A percentile compares a stretch with the other conserved stretches of the same genome.
These are phyloP conservation scores for Doris montereyensis DNA, from an alignment of 2,888 invertebrate species.

Conservation along the genomic window DNA sequence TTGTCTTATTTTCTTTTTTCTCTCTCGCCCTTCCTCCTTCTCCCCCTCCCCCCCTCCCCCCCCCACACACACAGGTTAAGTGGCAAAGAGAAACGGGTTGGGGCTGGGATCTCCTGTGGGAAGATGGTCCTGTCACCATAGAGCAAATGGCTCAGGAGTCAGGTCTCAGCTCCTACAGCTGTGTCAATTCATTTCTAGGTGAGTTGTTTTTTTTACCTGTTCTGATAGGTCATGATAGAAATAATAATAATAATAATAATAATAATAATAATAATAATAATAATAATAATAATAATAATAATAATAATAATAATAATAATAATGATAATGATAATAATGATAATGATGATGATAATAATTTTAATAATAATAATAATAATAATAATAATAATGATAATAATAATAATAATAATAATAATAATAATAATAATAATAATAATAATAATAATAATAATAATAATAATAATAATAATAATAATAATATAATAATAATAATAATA, in stretches of 20 bases:
- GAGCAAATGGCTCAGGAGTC: conserved; percentile 56
- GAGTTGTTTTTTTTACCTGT: neutral
- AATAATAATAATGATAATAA: no score
- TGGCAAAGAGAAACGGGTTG: conserved; percentile 77
- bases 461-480: no score
- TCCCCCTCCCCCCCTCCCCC: neutral
- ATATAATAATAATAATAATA: no score
- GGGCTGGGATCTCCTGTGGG: conserved; percentile 79
- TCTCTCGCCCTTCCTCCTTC: neutral
- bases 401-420: no score
- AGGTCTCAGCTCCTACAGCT: conserved; percentile 45
- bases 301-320: no score
- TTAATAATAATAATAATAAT: no score
- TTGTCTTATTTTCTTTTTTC: conserved; percentile 10
- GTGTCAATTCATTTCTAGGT: conserved; percentile 63
- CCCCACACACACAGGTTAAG: conserved; percentile 69
- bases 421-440: no score
- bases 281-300: no score
- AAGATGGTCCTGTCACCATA: conserved; percentile 75
- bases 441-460: no score
- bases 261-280: neutral
- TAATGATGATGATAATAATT: no score
- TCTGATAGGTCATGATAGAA: neutral
- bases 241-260: no score
- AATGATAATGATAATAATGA: no score